Evolutionary conservation across 2,113 vertebrate species (phyloP), one percentile per base, ranked within the genome.

Genomic region (Andinoacara biseriatus): DNA sequence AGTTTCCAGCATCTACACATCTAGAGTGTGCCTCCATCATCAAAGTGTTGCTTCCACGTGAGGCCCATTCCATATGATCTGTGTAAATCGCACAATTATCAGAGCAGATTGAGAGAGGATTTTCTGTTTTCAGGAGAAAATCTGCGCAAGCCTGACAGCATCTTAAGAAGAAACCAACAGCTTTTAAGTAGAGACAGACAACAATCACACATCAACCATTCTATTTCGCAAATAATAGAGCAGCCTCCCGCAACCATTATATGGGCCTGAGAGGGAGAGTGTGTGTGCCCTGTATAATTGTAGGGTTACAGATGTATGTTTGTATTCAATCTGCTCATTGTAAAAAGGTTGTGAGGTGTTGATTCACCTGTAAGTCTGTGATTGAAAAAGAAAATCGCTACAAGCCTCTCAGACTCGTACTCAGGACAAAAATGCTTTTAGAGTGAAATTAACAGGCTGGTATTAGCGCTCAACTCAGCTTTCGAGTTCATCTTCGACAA

Each of bases 351-450:
- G 86, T 57, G 84, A 87, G 86, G 89, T 86, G 92, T 89, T 88
- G 93, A 94, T 95, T 95, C 91, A 92, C 90, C 82, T 92, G 94
- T 92, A 86, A 85, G 90, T 77, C 24, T 82, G 85, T 94, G 91
- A 94, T 94, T 95, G 94, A 90, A 93, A 94, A 91, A 90, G 65
- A 93, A 94, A 95, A 94, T 94, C 82, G 52, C 90, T 92, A 78
- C 72, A 87, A 91, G 91, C 93, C 90, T 78, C 81, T 90, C 29
- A n/a, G 56, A 11, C 84, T 82, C 14, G 49, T 15, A 4, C 83
- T 35, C 7, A 7, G 31, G 35, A 67, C 79, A 77, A 33, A 80
- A 76, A 38, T 69, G 59, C 29, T 89, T 87, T 43, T 52, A 52
- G 24, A 67, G 46, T 43, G 83, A 88, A 91, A 91, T 80, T 40